Percentiles rank a stretch among this genome's conserved stretches.
phyloP scores from a whole-genome alignment of 2,888 invertebrate species.

The Antheraea yamamai region DNA sequence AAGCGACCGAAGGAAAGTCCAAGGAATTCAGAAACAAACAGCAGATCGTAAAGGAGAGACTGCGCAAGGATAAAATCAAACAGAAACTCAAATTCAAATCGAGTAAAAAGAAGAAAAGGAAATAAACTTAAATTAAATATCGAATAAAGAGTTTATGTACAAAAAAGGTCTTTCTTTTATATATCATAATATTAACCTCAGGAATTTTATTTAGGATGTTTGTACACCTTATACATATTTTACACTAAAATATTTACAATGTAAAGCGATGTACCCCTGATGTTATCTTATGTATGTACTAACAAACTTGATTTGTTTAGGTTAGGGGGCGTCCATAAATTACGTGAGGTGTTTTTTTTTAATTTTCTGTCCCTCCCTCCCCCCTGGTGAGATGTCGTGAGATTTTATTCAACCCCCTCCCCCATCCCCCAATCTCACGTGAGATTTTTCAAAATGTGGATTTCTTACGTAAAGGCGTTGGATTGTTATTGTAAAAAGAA shows the following conservation, averaged over 20 bases:
- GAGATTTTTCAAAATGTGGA: too few relatives aligned
- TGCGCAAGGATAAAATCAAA: slow-evolving; percentile 84
- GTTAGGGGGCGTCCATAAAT: too few relatives aligned
- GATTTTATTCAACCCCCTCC: too few relatives aligned
- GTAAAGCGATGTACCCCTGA: too few relatives aligned
- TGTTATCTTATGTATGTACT: too few relatives aligned
- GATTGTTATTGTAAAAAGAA: too few relatives aligned
- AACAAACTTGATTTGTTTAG: too few relatives aligned
- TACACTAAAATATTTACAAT: not conserved
- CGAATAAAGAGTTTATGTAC: slow-evolving; percentile 7
- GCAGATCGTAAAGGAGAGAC: slow-evolving; percentile 89
- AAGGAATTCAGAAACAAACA: slow-evolving; percentile 88
- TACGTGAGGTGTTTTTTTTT: too few relatives aligned
- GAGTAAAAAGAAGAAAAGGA: slow-evolving; percentile 63
- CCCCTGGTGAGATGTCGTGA: too few relatives aligned
- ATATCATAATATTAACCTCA: not conserved
- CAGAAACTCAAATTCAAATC: slow-evolving; percentile 73
- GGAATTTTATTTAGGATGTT: not conserved
- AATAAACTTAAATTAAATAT: slow-evolving; percentile 25
- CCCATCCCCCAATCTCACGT: too few relatives aligned
- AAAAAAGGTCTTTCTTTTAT: not conserved
- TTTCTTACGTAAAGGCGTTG: too few relatives aligned
- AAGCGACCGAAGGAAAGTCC: slow-evolving; percentile 61
- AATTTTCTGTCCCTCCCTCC: too few relatives aligned
- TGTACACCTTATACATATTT: not conserved